Evolutionary conservation across 2,888 invertebrate genomes (phyloP), one percentile per base, ranked within the genome.

Genomic region (Euspilapteryx auroguttella): DNA sequence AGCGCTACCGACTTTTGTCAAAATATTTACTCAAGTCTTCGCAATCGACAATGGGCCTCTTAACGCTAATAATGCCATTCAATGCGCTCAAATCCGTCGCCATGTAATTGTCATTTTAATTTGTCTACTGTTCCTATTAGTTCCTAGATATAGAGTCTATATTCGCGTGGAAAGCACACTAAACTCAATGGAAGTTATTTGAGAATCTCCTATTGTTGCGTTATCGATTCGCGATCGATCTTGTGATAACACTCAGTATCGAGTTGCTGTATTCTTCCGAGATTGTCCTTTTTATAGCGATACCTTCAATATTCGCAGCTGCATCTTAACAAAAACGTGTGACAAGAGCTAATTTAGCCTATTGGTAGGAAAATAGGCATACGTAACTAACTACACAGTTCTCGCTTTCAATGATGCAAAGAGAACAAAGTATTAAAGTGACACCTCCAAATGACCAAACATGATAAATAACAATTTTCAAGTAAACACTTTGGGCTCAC

Each of bases 1-100:
- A 51, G 52, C 56, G 58, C 61, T 59, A 66, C 53, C 56, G 53
- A 58, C 54, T 62, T 57, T 69, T 69, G 71, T 73, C 73, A 73
- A 49, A 75, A 75, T 71, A 75, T 75, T 75, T 75, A 68, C 69
- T 64, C 57, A 56, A 42, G 47, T 44, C 51, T 37, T 42, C 49
- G 37, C 40, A 41, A 43, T 47, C 37, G 31, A 69, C 69, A 73
- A 71, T 52, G 34, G 55, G 32, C 37, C 52, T 55, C 53, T 64
- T 55, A 55, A 54, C 49, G 56, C 63, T 62, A 63, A 66, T 68
- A 69, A 66, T 61, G 58, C 61, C 41, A 53, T 63, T 58, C 42
- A 41, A 37, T 36, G 43, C 53, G 56, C 58, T 58, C 47, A 53
- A 45, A 50, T 45, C 40, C 42, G 40, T 43, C 42, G 42, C 46